phyloP scores from a whole-genome alignment of 2,797 vertebrate species.

The Dicrostonyx torquatus region DNA sequence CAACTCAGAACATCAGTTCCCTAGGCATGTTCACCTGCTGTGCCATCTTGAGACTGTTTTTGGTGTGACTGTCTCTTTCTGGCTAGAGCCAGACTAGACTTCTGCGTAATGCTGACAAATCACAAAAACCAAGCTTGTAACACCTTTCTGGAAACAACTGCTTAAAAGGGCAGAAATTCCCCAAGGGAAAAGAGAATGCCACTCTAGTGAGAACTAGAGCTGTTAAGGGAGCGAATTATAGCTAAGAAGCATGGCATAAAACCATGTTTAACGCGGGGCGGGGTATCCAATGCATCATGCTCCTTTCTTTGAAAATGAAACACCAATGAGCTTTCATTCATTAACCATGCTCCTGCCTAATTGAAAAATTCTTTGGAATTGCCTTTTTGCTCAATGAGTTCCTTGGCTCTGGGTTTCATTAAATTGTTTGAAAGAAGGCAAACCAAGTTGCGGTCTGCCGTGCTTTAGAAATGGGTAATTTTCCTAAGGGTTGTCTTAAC shows the following conservation, averaged over 20 bases:
- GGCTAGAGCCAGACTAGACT: background rate
- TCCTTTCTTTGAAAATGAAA: conserved; percentile 51
- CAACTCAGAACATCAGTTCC: background rate
- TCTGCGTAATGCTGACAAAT: background rate
- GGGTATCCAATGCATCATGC: background rate
- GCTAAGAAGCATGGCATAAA: background rate
- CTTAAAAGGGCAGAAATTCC: background rate
- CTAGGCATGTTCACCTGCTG: background rate
- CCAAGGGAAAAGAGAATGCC: background rate
- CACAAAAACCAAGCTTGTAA: background rate
- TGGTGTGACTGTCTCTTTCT: conserved; percentile 7
- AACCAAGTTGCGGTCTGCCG: conserved; percentile 19
- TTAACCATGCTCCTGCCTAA: conserved; percentile 45
- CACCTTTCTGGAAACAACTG: conserved; percentile 28
- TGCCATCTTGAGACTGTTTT: background rate
- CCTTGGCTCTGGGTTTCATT: conserved; percentile 53
- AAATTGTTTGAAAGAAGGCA: conserved; percentile 50
- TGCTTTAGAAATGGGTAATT: conserved; percentile 53
- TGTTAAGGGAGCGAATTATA: background rate
- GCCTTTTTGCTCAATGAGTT: conserved; percentile 57
- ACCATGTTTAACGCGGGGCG: background rate
- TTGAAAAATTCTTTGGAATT: conserved; percentile 43
- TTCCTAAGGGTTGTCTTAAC: conserved; percentile 15
- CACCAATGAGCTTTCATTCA: background rate
- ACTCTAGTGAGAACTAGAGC: background rate